Evolutionary conservation across 2,888 invertebrate genomes (phyloP), one percentile per base, ranked within the genome.

Genomic region (Hyalella azteca): DNA sequence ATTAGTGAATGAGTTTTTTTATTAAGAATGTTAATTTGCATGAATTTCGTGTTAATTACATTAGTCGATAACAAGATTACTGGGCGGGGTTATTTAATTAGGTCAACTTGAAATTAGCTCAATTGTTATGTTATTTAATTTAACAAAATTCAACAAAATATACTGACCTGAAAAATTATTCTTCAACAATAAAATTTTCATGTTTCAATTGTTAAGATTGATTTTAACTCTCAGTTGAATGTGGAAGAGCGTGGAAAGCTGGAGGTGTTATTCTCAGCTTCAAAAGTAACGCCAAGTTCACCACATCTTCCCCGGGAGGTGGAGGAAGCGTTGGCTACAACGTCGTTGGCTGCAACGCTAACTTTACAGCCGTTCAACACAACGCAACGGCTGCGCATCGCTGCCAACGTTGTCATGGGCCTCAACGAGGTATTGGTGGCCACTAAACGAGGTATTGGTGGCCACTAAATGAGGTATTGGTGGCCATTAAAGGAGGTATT

Each of bases 381-480:
- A 19, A 11, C 36, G 3, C 39, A 22, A 19, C 36, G 19, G 9
- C 15, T 36, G 36, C 45, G 45, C 15, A 36, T 66, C n/a, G 66
- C 66, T 36, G 19, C 19, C 19, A 36, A 66, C 29, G 22, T 32
- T 66, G 36, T 66, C 36, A 15, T 5, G 3, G 36, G 19, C 39
- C 36, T 29, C 22, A 36, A 66, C 36, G 66, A 66, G 66, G 66
- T 66, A 36, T n/a, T n/a, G n/a, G n/a, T n/a, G n/a, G n/a, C n/a
- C n/a, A n/a, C n/a, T n/a, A n/a, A n/a, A n/a, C n/a, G n/a, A n/a
- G n/a, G n/a, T n/a, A n/a, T n/a, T n/a, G n/a, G n/a, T n/a, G n/a
- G n/a, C n/a, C n/a, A n/a, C n/a, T n/a, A n/a, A n/a, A n/a, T n/a
- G n/a, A n/a, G n/a, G n/a, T n/a, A n/a, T n/a, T n/a, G n/a, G n/a